Base-by-base conservation (phyloP, 2,797 vertebrate species). In the Tympanoctomys barrerae region DNA sequence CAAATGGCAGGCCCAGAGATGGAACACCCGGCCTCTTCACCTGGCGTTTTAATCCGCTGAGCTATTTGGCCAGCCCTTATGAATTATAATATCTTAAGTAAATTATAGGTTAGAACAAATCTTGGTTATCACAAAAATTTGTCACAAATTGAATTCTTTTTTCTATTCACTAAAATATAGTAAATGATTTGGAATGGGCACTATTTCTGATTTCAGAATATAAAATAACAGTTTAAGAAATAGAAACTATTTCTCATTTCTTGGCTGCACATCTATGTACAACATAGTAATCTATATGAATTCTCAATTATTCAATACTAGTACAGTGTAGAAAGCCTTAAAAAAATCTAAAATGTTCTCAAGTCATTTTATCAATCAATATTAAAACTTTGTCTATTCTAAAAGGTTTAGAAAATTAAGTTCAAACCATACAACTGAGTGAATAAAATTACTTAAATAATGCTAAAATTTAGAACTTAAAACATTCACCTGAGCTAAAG, bases 401-500 rank as follows among this genome's bases (percentile, higher is more conserved):
- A 73, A 79, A 87, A 81, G 28, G 81, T n/a, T 82, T 79, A 93
- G 33, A 93, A 49, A 73, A 36, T 24, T 91, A 78, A 90, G 52
- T 77, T 92, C 42, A 66, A 89, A 90, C 33, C 42, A 95, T 28
- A 89, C 22, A 87, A 57, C 1, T 81, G 7, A 94, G 59, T 77
- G n/a, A 91, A 87, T 70, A 78, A 87, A 94, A 49, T 86, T 94
- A 90, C 21, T 90, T 91, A 91, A 93, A 90, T 82, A 42, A 90
- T 70, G 21, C 24, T 62, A 88, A 95, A 94, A 93, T 68, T 88
- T 42, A 70, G 19, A 95, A 79, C n/a, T 90, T 70, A 90, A 91
- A 89, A 71, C 24, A 88, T 61, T 94, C 33, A 93, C 31, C 78
- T 87, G 49, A 49, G 28, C 75, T 31, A 7, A 39, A 52, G 46